phyloP scores from a whole-genome alignment of 2,797 vertebrate species.

The Tragopan temminckii region DNA sequence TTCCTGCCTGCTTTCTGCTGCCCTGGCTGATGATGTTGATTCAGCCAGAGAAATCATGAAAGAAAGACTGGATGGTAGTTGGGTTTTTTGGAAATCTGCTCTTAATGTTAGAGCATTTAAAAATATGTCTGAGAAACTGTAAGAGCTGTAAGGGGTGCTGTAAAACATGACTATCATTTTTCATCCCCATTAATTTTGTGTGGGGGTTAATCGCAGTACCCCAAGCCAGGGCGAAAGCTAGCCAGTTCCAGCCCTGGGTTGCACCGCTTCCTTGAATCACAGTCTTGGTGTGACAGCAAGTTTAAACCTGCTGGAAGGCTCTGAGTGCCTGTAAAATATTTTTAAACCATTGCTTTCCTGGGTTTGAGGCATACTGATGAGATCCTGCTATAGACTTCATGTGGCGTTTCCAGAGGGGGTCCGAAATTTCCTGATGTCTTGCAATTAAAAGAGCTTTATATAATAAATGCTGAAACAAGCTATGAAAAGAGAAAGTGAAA shows the following conservation, averaged over 20 bases:
- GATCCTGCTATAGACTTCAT: background rate
- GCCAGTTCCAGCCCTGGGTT: background rate
- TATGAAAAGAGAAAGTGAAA: background rate
- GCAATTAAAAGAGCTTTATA: background rate
- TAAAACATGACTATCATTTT: background rate
- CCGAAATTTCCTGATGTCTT: background rate
- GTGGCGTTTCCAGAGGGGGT: background rate
- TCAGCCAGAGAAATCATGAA: background rate
- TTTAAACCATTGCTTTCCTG: background rate
- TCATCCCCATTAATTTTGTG: background rate
- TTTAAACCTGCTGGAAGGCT: background rate
- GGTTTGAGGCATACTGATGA: background rate
- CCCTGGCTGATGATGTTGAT: background rate
- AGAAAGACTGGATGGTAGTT: background rate
- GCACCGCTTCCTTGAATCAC: background rate
- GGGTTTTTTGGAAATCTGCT: background rate
- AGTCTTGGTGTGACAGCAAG: background rate
- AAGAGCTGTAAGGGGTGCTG: background rate
- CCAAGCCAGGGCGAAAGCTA: background rate
- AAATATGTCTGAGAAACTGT: rapidly evolving
- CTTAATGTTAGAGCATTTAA: background rate
- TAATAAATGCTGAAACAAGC: background rate
- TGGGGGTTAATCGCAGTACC: background rate
- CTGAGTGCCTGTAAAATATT: background rate
- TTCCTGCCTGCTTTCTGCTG: background rate